phyloP scores from a whole-genome alignment of 2,888 invertebrate species.

The Cryptophagus acutangulus region DNA sequence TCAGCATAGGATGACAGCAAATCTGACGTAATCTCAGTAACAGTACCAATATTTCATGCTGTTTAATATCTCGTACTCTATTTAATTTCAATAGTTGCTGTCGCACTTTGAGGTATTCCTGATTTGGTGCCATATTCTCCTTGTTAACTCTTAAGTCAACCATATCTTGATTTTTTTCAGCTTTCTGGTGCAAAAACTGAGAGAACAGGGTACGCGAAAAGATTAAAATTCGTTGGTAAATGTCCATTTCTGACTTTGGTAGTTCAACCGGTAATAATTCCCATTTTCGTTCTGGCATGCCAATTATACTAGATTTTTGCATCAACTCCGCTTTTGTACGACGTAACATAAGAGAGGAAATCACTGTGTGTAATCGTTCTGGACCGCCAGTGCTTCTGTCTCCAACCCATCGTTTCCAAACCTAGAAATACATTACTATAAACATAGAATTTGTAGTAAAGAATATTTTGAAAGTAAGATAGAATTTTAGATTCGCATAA shows the following conservation, averaged over 20 bases:
- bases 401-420: slow-evolving; percentile 92
- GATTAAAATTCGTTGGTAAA: slow-evolving; percentile 72
- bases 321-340: slow-evolving; percentile 81
- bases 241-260: slow-evolving; percentile 63
- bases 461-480: too few relatives aligned
- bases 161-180: slow-evolving; percentile 56
- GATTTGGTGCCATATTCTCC: slow-evolving; percentile 27
- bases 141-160: slow-evolving; percentile 12
- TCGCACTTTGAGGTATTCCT: slow-evolving; percentile 60
- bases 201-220: slow-evolving; percentile 72
- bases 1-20: slow-evolving; percentile 83
- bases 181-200: slow-evolving; percentile 69
- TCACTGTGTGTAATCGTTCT: slow-evolving; percentile 76
- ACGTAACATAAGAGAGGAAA: slow-evolving; percentile 79
- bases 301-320: slow-evolving; percentile 55
- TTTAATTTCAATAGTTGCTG: slow-evolving; percentile 58
- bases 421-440: slow-evolving; percentile 49
- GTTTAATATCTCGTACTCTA: slow-evolving; percentile 50
- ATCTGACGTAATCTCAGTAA: slow-evolving; percentile 81
- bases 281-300: slow-evolving; percentile 58
- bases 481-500: too few relatives aligned
- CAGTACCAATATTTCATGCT: slow-evolving; percentile 69
- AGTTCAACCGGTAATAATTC: slow-evolving; percentile 60
- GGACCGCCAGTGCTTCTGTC: slow-evolving; percentile 74
- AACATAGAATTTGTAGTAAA: slow-evolving; percentile 2